A percentile compares a stretch with the other conserved stretches of the same genome.
These are phyloP conservation scores for Nomada lathburiana DNA, from an alignment of 2,888 invertebrate genomes.

Conservation along the genomic window DNA sequence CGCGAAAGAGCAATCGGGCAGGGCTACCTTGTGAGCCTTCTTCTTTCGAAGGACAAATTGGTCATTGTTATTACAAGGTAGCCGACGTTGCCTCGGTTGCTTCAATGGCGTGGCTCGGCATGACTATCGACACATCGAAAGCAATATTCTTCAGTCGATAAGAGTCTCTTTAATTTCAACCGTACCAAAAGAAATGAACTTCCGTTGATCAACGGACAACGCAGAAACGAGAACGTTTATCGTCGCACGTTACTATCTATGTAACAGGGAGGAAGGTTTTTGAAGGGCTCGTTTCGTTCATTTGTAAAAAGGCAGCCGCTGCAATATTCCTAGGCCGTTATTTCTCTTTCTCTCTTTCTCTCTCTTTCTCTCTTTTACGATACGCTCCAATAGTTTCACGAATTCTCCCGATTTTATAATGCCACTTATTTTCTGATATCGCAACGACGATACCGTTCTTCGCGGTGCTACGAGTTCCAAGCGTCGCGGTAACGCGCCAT, in stretches of 20 bases:
- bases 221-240: not conserved
- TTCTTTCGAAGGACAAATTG: too few relatives aligned
- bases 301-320: constrained; percentile 3
- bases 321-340: constrained; percentile 22
- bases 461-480: constrained; percentile 31
- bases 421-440: constrained; percentile 55
- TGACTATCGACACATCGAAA: too few relatives aligned
- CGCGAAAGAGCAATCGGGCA: constrained; percentile 12
- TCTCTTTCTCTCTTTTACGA: not conserved
- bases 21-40: constrained; percentile 23
- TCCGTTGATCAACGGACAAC: not conserved
- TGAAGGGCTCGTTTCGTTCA: constrained; percentile 48
- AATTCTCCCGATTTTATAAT: constrained; percentile 46
- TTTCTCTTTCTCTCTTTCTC: not conserved
- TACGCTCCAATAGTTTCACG: constrained; percentile 32
- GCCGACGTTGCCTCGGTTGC: too few relatives aligned
- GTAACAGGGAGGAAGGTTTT: not conserved
- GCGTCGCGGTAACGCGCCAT: constrained; percentile 7
- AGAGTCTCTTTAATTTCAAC: not conserved
- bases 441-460: not conserved
- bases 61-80: too few relatives aligned
- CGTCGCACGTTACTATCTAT: not conserved
- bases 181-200: not conserved
- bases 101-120: not conserved
- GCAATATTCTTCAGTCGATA: constrained; percentile 4